Conservation (phyloP, 2,113 vertebrate genomes). For the Noturus placidus region DNA sequence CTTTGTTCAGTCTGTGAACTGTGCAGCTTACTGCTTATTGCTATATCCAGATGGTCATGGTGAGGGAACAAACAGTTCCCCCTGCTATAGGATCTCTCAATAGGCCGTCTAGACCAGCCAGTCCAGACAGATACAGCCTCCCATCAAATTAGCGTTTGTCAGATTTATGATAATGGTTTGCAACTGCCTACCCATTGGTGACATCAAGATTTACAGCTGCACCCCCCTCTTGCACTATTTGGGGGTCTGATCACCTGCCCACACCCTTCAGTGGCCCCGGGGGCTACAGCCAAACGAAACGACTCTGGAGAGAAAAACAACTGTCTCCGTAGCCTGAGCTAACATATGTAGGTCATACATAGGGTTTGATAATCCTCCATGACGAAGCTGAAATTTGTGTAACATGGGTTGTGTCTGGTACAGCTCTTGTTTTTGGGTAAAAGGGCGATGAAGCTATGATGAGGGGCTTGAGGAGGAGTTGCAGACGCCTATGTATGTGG, state of each 20-base stretch:
- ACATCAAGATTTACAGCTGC: slow-evolving; percentile 96
- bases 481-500: slow-evolving; percentile 71
- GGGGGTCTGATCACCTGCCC: slow-evolving; percentile 50
- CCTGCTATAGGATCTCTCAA: slow-evolving; percentile 95
- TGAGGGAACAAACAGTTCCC: slow-evolving; percentile 91
- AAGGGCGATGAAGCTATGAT: slow-evolving; percentile 67
- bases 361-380: slow-evolving; percentile 73
- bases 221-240: slow-evolving; percentile 43
- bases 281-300: slow-evolving; percentile 54
- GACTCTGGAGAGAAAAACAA: slow-evolving; percentile 55
- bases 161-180: slow-evolving; percentile 99
- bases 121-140: slow-evolving; percentile 99
- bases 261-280: slow-evolving; percentile 41
- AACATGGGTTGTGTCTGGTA: slow-evolving; percentile 67
- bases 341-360: slow-evolving; percentile 61
- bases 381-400: slow-evolving; percentile 68
- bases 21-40: slow-evolving; percentile 88
- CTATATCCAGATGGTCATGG: slow-evolving; percentile 95
- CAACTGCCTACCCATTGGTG: slow-evolving; percentile 98
- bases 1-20: slow-evolving; percentile 91
- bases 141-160: slow-evolving; percentile 99
- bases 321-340: slow-evolving; percentile 64
- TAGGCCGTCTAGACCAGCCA: slow-evolving; percentile 99
- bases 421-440: slow-evolving; percentile 72
- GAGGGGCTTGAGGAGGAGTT: slow-evolving; percentile 66